Base-by-base conservation (phyloP, 1,140 invertebrate genomes). In the Drosophila biarmipes region DNA sequence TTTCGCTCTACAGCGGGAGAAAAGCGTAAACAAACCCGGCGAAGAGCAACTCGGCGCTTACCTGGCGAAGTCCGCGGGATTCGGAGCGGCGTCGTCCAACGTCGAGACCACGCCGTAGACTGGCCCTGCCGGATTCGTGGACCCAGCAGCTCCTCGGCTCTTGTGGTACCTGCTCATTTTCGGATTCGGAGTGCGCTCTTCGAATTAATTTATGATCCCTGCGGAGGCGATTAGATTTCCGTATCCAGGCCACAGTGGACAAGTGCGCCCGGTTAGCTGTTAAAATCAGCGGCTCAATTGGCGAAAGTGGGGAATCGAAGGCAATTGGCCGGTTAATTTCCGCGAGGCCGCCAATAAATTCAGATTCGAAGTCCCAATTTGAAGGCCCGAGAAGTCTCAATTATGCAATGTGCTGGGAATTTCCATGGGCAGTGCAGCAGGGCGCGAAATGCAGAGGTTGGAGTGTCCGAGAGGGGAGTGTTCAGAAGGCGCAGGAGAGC, bases 81-180 rank as follows among this genome's bases (percentile, higher is more conserved):
- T 45, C 12, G 48, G 40, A 59, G 59, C 51, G 31, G 66, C 43
- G 74, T 87, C 79, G 49, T 89, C 73, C 58, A 71, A 63, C 61
- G 85, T 71, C 38, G 84, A 84, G 53, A 89, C 74, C 80, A 73
- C 79, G 48, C 67, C 52, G 84, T 89, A 89, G 52, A 89, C 84
- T 89, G 84, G 46, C 10, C 42, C 67, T 15, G 64, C 45, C 34
- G 71, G 29, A 42, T 11, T 27, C 37, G 42, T 42, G 52, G 61
- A 62, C 35, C 29, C 55, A 62, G 43, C 46, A 31, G 15, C 51
- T 52, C 53, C 40, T 24, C 42, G 43, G 37, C 24, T 31, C 15
- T 19, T 46, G 24, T 63, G 48, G 45, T 34, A 72, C 56, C 34
- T 48, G 51, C 55, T 34, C 57, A 59, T 73, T 24, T 45, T 66